Evolutionary conservation across 2,888 invertebrate species (phyloP), one percentile per base, ranked within the genome.

Genomic region (Ophion ventricosus): DNA sequence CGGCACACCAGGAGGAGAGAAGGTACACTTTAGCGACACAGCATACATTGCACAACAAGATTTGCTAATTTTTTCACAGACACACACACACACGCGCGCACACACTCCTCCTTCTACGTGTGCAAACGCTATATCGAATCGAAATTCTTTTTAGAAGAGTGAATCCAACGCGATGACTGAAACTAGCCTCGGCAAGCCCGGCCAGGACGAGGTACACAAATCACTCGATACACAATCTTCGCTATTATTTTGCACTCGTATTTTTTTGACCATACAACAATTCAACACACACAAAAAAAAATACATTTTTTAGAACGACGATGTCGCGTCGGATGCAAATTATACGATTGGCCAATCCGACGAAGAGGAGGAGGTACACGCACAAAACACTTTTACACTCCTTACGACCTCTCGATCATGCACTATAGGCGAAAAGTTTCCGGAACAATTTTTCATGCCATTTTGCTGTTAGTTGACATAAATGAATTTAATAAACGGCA

Each of bases 191-290:
- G 85, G 56, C 81, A 88, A 87, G 86, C 87, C 87, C 57, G 86
- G 76, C 49, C 87, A 86, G 57, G 43, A 84, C 5, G 88, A 90
- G 90, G 90, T 90, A 90, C 84, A 89, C 83, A 75, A 83, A 85
- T 70, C 63, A 74, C 14, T 29, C 26, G 26, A 66, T 35, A 43
- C 63, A 61, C 49, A 29, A 61, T 80, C 20, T 23, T 2, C 35
- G 40, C 40, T 63, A 26, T 80, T 66, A 66, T 67, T 72, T 78
- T 20, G 56, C 66, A 73, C 17, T 54, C 77, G 63, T 69, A 64
- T 81, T 56, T 70, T 25, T 10, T 23, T 29, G 17, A 61, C n/a
- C 14, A 35, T 54, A 25, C 25, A n/a, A 66, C 17, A 4, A 75
- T 25, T 56, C 5, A 26, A 56, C 17, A 14, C 72, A 4, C 14